Base-by-base conservation (phyloP, 2,797 vertebrate species). In the Molossus molossus region DNA sequence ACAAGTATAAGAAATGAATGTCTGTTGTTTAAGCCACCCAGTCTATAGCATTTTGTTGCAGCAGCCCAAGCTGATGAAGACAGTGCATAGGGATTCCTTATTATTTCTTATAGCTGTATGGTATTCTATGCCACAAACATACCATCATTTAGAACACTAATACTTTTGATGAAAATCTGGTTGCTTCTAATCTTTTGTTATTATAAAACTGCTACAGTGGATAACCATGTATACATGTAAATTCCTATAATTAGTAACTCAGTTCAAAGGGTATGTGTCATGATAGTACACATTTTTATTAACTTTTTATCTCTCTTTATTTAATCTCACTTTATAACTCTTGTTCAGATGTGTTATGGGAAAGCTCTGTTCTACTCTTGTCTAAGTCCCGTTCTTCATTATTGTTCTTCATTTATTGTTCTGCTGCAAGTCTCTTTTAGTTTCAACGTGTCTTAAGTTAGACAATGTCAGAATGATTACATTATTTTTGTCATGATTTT, bases 401-500 rank as follows among this genome's bases (percentile, higher is more conserved):
- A 50, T 70, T 83, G 21, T 75, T 17, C 18, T 87, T 90, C 50
- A 75, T 75, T 90, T 79, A 50, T 70, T 83, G 21, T 75, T 17
- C 18, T 87, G 37, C 29, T 84, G 33, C 73, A 90, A 80, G 64
- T 79, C 25, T 90, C 40, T 80, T 79, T 90, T n/a, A 84, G 12
- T 95, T 94, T 91, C 33, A 85, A 25, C n/a, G 12, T 92, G 27
- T 93, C 6, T 82, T 48, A 86, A 57, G 40, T 64, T 88, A 88
- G 57, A 73, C 48, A 65, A 60, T 85, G 33, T 87, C 27, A 90
- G 48, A 64, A 87, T 70, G 55, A 82, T 91, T 40, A 40, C 17
- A 60, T 37, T 95, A 83, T 87, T 96, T 96, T 72, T 73, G 80
- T 65, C 27, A 27, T 72, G 45, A 86, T 79, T 84, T 84, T 88